These are phyloP conservation scores for Agrochola circellaris DNA, from an alignment of 2,888 invertebrate species.

Conservation along the genomic window DNA sequence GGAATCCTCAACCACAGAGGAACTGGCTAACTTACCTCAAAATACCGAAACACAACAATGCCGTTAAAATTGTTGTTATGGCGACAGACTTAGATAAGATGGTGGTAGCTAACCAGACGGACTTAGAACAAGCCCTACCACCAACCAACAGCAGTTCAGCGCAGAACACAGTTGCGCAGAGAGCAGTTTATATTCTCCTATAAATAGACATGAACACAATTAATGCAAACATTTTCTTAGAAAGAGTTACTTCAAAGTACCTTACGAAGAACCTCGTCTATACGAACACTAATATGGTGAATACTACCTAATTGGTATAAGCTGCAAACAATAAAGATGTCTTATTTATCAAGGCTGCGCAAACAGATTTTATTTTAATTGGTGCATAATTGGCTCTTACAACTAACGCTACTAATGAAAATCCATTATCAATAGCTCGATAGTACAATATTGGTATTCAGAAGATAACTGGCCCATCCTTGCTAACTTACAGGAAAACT, in stretches of 20 bases:
- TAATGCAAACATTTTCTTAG: background rate
- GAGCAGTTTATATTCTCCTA: too few relatives aligned
- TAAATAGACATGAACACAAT: background rate
- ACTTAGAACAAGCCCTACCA: too few relatives aligned
- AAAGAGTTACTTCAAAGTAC: background rate
- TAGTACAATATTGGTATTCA: background rate
- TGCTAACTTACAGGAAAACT: background rate
- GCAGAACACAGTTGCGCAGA: too few relatives aligned
- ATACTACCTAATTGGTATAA: conserved; percentile 27
- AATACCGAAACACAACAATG: too few relatives aligned
- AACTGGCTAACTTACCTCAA: too few relatives aligned
- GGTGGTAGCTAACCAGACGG: too few relatives aligned
- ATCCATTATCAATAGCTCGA: background rate
- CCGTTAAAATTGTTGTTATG: too few relatives aligned
- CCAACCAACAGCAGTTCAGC: too few relatives aligned
- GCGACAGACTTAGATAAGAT: too few relatives aligned
- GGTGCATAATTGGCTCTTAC: conserved; percentile 31
- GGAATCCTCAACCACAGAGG: too few relatives aligned
- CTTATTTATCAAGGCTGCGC: background rate
- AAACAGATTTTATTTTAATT: conserved; percentile 26
- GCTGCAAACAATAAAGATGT: conserved; percentile 9
- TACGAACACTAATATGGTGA: background rate
- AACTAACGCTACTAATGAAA: background rate
- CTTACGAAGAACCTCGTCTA: background rate
- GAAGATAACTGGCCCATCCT: background rate